These are phyloP conservation scores for Lycorma delicatula DNA, from an alignment of 1,140 invertebrate species.

Conservation along the genomic window DNA sequence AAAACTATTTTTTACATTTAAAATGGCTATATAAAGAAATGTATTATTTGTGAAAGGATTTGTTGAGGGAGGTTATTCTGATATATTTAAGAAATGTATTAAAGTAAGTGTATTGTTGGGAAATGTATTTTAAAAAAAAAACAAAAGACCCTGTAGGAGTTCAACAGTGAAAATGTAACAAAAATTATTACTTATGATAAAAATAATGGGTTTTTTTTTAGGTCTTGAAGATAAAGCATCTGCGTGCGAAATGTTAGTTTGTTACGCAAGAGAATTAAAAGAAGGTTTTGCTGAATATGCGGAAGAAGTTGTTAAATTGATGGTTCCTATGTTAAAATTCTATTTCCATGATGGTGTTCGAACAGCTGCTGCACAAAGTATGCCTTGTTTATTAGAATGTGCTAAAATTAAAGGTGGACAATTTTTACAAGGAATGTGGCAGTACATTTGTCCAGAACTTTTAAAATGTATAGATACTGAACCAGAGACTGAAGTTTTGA, in stretches of 20 bases:
- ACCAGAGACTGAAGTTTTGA: conserved; percentile 85
- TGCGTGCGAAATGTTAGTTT: conserved; percentile 98
- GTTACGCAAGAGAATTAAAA: conserved; percentile 95
- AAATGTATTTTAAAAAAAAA: too few species aligned
- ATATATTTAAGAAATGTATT: too few species aligned
- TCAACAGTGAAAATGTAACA: too few species aligned
- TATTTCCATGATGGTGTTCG: conserved; percentile 97
- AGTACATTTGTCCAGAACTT: conserved; percentile 82
- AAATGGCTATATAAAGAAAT: too few species aligned
- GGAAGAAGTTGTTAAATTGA: conserved; percentile 87
- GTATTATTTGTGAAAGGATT: too few species aligned
- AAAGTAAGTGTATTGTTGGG: too few species aligned
- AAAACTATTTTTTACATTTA: too few species aligned
- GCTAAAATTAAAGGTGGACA: conserved; percentile 74
- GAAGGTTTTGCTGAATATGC: conserved; percentile 92
- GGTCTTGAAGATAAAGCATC: conserved; percentile 97
- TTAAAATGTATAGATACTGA: conserved; percentile 88
- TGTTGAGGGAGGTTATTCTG: too few species aligned
- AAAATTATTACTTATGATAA: too few species aligned
- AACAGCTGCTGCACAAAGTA: conserved; percentile 85
- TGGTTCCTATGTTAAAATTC: conserved; percentile 96
- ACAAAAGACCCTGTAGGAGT: too few species aligned
- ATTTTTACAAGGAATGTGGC: conserved; percentile 86
- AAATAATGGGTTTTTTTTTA: too few species aligned
- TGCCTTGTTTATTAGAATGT: conserved; percentile 90